Evolutionary conservation across 2,113 vertebrate species (phyloP).

Genomic region (Terrapene triunguis): DNA sequence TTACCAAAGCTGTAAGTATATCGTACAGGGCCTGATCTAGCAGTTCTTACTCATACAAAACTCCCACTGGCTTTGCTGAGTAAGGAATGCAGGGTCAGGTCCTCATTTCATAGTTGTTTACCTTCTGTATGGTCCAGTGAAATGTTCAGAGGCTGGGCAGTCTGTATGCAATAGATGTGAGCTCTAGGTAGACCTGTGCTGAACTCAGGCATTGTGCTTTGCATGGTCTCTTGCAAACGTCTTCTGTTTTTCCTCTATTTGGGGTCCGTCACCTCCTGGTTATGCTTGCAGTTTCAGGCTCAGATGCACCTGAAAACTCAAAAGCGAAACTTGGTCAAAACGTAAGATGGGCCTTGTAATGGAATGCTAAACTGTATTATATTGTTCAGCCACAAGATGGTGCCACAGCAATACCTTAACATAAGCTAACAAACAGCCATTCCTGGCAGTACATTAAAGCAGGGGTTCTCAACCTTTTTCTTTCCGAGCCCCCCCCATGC

Average conservation of each 20-base stretch:
- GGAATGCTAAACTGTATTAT: background rate
- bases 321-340: background rate
- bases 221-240: background rate
- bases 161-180: background rate
- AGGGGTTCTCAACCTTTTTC: too few species aligned
- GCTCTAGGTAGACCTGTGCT: background rate
- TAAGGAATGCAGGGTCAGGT: background rate
- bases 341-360: background rate
- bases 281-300: background rate
- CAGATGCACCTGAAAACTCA: background rate
- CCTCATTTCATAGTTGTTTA: background rate
- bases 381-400: background rate
- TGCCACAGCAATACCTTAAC: too few species aligned
- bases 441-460: background rate
- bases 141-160: background rate
- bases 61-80: fast-evolving
- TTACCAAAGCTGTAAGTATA: conserved; percentile 89
- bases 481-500: too few species aligned
- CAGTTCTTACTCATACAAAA: background rate
- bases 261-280: background rate
- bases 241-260: background rate
- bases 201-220: background rate
- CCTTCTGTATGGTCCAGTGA: background rate
- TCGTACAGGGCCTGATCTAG: background rate
- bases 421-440: background rate